Evolutionary conservation across 2,113 vertebrate genomes (phyloP).

Genomic region (Nerophis lumbriciformis): DNA sequence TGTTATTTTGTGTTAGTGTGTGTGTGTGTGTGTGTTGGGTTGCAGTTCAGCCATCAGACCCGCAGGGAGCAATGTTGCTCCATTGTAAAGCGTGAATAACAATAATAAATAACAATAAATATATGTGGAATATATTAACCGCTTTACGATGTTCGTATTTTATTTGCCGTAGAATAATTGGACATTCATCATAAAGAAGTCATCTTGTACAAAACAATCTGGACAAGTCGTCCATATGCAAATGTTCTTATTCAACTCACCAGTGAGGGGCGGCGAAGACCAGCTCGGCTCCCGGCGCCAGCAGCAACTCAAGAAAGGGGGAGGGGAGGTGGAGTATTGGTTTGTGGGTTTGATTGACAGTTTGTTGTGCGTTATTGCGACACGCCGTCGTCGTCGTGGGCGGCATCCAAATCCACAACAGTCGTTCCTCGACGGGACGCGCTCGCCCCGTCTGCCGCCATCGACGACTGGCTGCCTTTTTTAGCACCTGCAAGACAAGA

Average conservation of each 20-base stretch:
- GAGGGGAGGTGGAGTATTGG: conserved; percentile 30
- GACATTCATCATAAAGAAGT: neutral
- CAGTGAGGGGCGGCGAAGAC: conserved; percentile 50
- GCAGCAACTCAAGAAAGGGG: conserved; percentile 35
- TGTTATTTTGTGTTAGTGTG: too few species aligned
- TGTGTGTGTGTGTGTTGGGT: too few species aligned
- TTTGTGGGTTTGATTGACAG: conserved; percentile 29
- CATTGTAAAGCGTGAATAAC: too few species aligned
- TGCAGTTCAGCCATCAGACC: neutral
- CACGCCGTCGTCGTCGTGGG: conserved; percentile 64
- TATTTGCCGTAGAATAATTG: neutral
- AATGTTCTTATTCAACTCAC: conserved; percentile 46
- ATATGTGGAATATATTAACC: neutral
- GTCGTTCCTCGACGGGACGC: conserved; percentile 68
- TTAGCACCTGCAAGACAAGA: conserved; percentile 28
- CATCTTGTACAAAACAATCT: neutral
- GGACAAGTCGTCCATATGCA: neutral
- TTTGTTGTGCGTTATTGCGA: conserved; percentile 72
- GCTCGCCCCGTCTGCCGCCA: conserved; percentile 48
- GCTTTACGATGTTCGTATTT: too few species aligned
- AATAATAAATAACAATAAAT: neutral
- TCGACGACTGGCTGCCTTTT: conserved; percentile 48
- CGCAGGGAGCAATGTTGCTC: neutral
- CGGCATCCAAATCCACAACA: conserved; percentile 73
- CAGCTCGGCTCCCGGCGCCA: conserved; percentile 54